Evolutionary conservation across 2,113 vertebrate species (phyloP).

Genomic region (Neodon shergylaensis): DNA sequence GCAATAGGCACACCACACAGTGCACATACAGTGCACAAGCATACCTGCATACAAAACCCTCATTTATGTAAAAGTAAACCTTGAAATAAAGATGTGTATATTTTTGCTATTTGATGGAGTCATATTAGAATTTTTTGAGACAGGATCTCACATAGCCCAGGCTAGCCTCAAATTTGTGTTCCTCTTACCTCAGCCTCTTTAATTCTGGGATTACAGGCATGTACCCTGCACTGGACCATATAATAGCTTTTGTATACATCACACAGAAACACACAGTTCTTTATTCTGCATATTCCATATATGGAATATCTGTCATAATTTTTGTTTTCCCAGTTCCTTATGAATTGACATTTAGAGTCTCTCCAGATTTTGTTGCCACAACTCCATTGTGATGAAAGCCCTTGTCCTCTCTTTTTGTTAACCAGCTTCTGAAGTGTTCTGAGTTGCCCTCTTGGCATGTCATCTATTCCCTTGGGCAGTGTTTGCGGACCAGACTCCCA

Average conservation of each 20-base stretch:
- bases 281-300: neutral
- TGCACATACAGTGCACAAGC: no score
- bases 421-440: constrained; percentile 10
- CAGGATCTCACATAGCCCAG: neutral
- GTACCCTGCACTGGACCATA: neutral
- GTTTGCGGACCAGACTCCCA: neutral
- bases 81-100: neutral
- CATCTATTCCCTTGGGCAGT: neutral
- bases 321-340: neutral
- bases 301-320: neutral
- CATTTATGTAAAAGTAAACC: neutral
- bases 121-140: neutral
- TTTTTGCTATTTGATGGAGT: neutral
- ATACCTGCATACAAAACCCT: neutral
- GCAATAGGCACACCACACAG: neutral
- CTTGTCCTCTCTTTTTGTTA: neutral
- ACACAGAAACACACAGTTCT: neutral
- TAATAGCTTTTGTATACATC: neutral
- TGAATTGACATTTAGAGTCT: neutral
- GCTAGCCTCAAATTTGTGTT: neutral
- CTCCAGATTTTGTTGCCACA: neutral
- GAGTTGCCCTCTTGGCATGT: neutral
- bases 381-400: neutral
- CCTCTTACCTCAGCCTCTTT: neutral
- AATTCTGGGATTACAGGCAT: neutral